Evolutionary conservation across 1,140 invertebrate genomes (phyloP).

Genomic region (Elymnias hypermnestra): DNA sequence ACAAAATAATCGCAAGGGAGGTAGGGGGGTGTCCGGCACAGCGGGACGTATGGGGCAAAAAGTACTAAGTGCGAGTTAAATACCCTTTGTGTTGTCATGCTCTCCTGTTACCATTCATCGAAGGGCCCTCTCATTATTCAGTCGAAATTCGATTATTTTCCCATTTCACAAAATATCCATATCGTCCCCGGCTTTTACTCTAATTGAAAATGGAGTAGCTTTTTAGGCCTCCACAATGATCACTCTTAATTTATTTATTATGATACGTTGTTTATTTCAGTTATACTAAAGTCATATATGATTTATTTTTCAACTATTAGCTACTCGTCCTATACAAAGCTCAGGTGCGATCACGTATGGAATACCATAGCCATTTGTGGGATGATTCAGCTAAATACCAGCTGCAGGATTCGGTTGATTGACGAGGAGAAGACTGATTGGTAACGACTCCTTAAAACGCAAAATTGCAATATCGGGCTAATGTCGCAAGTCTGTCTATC

Average conservation of each 20-base stretch:
- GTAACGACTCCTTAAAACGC: too few relatives aligned
- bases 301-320: too few relatives aligned
- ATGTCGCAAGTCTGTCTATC: too few relatives aligned
- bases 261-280: conserved; percentile 13
- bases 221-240: conserved; percentile 48
- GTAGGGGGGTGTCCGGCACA: conserved; percentile 31
- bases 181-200: conserved; percentile 64
- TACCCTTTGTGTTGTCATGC: conserved; percentile 66
- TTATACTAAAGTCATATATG: too few relatives aligned
- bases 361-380: too few relatives aligned
- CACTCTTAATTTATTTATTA: conserved; percentile 56
- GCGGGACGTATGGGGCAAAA: conserved; percentile 51
- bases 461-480: too few relatives aligned
- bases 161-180: conserved; percentile 73
- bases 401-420: too few relatives aligned
- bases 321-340: too few relatives aligned
- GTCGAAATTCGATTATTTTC: conserved; percentile 73
- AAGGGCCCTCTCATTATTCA: conserved; percentile 71
- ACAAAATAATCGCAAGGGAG: conserved; percentile 57
- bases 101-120: conserved; percentile 61
- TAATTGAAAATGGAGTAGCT: conserved; percentile 64
- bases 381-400: too few relatives aligned
- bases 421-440: too few relatives aligned
- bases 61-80: conserved; percentile 73
- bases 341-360: too few relatives aligned